Base-by-base conservation (phyloP, 2,113 vertebrate genomes). In the Oryzias curvinotus region DNA sequence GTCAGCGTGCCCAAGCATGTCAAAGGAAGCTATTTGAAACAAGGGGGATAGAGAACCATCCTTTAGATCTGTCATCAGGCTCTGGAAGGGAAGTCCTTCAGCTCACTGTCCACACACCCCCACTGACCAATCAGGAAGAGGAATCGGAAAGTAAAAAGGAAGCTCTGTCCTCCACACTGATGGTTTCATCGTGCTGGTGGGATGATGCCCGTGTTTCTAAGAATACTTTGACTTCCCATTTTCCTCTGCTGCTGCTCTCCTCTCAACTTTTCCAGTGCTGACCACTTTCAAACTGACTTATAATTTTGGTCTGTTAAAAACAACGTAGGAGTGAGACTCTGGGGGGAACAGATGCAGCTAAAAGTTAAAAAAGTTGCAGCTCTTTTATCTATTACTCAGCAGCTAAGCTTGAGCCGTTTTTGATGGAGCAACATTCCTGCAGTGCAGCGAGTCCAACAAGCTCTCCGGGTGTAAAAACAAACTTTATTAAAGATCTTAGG, bases 1-100 rank as follows among this genome's bases (percentile, higher is more conserved):
- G 90, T 89, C 87, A 88, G 80, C 75, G 64, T 84, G 87, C 84
- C 89, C 87, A 89, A 89, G 88, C 88, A 89, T 89, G 88, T 89
- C 87, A 87, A 79, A 91, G 86, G 89, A 92, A 89, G 86, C 90
- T 91, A 90, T 92, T 90, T 88, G 85, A 86, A 90, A 91, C 87
- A 90, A 90, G 85, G 71, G 79, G 85, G 81, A 87, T 84, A 74
- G 85, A 71, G 71, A 88, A 74, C 88, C 84, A 90, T 89, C 87
- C 88, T 90, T 90, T 90, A 89, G 89, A 86, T 91, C 86, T 88
- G 88, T 91, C 88, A 87, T 87, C 81, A 2, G 76, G 65, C 78
- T 75, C 65, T 74, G 72, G 75, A 84, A 59, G 77, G 81, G 78
- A 82, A 83, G 77, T 36, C 81, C 71, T 42, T 47, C 67, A 14